These are phyloP conservation scores for Gortyna flavago DNA, from an alignment of 2,888 invertebrate species.

Conservation along the genomic window DNA sequence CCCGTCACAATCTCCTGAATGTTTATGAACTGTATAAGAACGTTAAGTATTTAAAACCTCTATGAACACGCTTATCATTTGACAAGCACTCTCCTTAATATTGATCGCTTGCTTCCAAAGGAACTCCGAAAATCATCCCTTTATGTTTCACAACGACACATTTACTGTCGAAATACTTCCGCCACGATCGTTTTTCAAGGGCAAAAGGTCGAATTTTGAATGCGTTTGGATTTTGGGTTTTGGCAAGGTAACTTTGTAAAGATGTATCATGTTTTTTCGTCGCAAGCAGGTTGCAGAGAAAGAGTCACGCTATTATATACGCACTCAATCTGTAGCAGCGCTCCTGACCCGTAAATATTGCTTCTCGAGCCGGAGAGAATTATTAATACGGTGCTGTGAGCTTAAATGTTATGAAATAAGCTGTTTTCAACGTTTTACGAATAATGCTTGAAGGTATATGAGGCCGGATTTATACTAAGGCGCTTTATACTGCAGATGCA, in stretches of 20 bases:
- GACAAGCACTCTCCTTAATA: slow-evolving; percentile 73
- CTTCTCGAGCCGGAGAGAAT: slow-evolving; percentile 64
- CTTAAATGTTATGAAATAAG: slow-evolving; percentile 65
- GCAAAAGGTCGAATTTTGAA: slow-evolving; percentile 62
- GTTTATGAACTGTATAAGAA: slow-evolving; percentile 54
- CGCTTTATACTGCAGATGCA: slow-evolving; percentile 62
- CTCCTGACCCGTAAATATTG: slow-evolving; percentile 71
- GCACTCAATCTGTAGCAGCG: slow-evolving; percentile 71
- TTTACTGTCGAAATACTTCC: background rate
- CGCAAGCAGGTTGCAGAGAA: slow-evolving; percentile 61
- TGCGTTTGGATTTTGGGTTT: slow-evolving; percentile 39
- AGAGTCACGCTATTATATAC: slow-evolving; percentile 69
- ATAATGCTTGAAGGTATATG: slow-evolving; percentile 52
- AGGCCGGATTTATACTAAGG: slow-evolving; percentile 57
- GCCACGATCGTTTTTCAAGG: background rate
- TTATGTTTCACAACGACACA: slow-evolving; percentile 11
- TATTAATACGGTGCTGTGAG: slow-evolving; percentile 64
- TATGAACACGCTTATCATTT: slow-evolving; percentile 68
- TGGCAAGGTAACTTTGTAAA: slow-evolving; percentile 54
- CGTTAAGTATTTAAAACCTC: slow-evolving; percentile 64
- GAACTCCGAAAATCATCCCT: slow-evolving; percentile 56
- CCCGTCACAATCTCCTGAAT: slow-evolving; percentile 28
- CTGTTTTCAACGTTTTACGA: slow-evolving; percentile 54
- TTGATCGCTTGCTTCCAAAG: slow-evolving; percentile 77
- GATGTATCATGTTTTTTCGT: slow-evolving; percentile 76